Conservation (phyloP, 2,888 invertebrate species). For the Standfussiana lucernea region DNA sequence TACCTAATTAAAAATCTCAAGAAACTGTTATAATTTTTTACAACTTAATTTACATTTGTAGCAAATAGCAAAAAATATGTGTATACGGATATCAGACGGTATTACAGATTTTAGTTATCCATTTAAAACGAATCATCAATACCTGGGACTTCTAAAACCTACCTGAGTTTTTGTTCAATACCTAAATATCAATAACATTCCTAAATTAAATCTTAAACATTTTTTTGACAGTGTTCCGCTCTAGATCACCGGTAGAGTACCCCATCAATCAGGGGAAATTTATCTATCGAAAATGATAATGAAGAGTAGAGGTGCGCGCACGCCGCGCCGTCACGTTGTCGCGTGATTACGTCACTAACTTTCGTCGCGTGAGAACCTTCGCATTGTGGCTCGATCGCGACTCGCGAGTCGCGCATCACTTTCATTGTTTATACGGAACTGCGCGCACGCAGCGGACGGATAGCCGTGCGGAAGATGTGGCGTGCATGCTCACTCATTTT, state of each 20-base stretch:
- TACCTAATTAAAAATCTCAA: constrained; percentile 8
- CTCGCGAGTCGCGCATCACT: constrained; percentile 80
- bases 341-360: constrained; percentile 82
- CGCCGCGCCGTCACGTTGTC: constrained; percentile 64
- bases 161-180: constrained; percentile 9
- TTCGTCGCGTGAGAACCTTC: constrained; percentile 88
- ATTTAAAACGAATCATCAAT: neutral
- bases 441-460: constrained; percentile 60
- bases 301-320: constrained; percentile 29
- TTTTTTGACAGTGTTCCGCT: neutral
- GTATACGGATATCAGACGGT: neutral
- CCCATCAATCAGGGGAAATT: constrained; percentile 46
- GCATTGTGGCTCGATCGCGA: constrained; percentile 71
- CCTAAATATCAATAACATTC: constrained; percentile 12
- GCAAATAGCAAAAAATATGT: neutral
- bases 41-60: neutral
- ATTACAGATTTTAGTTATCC: neutral
- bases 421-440: constrained; percentile 83
- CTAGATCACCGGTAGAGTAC: constrained; percentile 22
- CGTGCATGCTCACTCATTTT: constrained; percentile 50
- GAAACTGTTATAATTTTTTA: constrained; percentile 24
- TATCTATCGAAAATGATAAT: constrained; percentile 62
- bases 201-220: constrained; percentile 1
- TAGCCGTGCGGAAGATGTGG: constrained; percentile 63
- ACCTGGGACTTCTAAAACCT: neutral